Base-by-base conservation (phyloP, 2,888 invertebrate genomes). In the Oxyteleia sp. region DNA sequence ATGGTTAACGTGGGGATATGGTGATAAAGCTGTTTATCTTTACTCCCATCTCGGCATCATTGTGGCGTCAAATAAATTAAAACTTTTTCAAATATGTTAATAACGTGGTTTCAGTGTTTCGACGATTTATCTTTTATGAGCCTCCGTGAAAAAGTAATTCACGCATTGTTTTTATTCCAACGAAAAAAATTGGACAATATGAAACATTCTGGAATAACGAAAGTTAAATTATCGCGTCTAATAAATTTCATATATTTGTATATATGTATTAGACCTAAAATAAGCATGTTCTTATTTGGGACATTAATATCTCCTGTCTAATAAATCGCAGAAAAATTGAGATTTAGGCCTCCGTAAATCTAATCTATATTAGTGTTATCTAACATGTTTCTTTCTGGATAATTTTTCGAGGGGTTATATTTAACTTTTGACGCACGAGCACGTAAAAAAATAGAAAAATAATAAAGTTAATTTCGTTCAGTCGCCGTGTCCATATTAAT, bases 261-360 rank as follows among this genome's bases (percentile, higher is more conserved):
- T n/a, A n/a, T n/a, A n/a, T n/a, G n/a, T 55, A 55, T 35, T 55
- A 55, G 35, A 32, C 23, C 32, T 15, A 18, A 53, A 53, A 32
- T 53, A 53, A 53, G 53, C 29, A 53, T 32, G 29, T 15, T 32
- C 53, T 53, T 53, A 53, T 32, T 53, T 53, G 32, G 13, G 32
- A 53, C 26, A 53, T 53, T 53, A 53, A 53, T 53, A 53, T 26
- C 53, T 23, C 16, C 53, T 53, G 53, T 53, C 53, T 32, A 53
- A 53, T 53, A 53, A 53, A 53, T 53, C 32, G 15, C 3, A 32
- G 29, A 53, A 53, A 53, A 53, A 53, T 53, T 53, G 10, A 23
- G 32, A 53, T 53, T 32, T 53, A 53, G 32, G 32, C 53, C 32
- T 4, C 7, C 29, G 15, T 53, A 53, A 53, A 53, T 53, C 43